Evolutionary conservation across 2,797 vertebrate genomes (phyloP).

Genomic region (Hydrolagus colliei): DNA sequence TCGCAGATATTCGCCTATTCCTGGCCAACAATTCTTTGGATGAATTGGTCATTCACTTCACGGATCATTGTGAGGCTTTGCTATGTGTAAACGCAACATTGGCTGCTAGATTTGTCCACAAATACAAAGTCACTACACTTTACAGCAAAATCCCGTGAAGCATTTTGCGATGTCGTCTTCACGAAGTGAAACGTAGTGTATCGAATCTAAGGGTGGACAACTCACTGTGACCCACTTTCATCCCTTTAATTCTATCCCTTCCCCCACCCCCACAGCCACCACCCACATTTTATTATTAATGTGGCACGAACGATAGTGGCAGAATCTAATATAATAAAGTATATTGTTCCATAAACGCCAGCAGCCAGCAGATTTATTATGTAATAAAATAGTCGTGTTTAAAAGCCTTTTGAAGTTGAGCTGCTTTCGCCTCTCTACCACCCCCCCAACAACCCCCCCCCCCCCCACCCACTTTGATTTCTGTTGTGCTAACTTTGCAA

Average conservation of each 20-base stretch:
- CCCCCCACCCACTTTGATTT: conserved; percentile 34
- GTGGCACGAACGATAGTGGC: neutral
- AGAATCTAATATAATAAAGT: conserved; percentile 14
- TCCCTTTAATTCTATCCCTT: neutral
- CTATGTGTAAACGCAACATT: too few relatives aligned
- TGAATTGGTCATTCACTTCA: too few relatives aligned
- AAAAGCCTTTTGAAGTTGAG: conserved; percentile 20
- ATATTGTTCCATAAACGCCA: conserved; percentile 23
- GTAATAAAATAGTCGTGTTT: conserved; percentile 21
- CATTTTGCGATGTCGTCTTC: too few relatives aligned
- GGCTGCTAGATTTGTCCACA: too few relatives aligned
- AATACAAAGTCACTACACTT: too few relatives aligned
- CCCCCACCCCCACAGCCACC: too few relatives aligned
- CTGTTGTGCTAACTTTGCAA: conserved; percentile 38
- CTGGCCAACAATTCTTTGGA: too few relatives aligned
- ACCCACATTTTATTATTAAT: conserved; percentile 11
- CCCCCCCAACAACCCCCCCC: neutral
- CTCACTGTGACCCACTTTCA: neutral
- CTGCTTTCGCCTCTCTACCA: conserved; percentile 11
- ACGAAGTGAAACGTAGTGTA: too few relatives aligned
- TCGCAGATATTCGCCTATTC: too few relatives aligned
- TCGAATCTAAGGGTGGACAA: too few relatives aligned
- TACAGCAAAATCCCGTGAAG: too few relatives aligned
- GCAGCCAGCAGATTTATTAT: conserved; percentile 27
- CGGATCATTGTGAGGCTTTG: too few relatives aligned